phyloP scores from a whole-genome alignment of 2,888 invertebrate genomes.

The Xestia ashworthii region DNA sequence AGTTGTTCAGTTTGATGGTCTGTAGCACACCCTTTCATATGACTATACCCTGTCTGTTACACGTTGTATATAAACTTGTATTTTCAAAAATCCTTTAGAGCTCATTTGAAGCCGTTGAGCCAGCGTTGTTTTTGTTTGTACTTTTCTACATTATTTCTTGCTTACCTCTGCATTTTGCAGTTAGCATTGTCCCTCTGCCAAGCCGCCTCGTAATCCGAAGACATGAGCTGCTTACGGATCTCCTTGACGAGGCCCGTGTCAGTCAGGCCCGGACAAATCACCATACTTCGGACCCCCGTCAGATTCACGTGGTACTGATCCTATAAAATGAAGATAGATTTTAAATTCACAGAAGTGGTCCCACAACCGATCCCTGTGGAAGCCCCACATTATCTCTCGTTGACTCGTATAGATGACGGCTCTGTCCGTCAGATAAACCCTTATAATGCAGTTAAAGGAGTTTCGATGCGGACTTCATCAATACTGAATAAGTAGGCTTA shows the following conservation, averaged over 20 bases:
- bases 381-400: neutral
- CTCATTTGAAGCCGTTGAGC: neutral
- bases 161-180: conserved; percentile 92
- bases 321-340: conserved; percentile 75
- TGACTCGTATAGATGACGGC: neutral
- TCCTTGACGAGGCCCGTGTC: conserved; percentile 92
- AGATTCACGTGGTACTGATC: conserved; percentile 93
- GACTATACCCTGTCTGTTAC: no score
- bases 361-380: conserved; percentile 6
- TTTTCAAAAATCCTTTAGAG: neutral
- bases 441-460: neutral
- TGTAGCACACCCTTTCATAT: no score
- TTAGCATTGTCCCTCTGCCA: conserved; percentile 93
- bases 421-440: no score
- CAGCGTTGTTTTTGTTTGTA: neutral
- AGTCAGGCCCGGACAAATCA: conserved; percentile 93
- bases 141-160: neutral
- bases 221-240: conserved; percentile 93
- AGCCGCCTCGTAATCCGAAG: conserved; percentile 93
- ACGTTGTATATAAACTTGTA: no score
- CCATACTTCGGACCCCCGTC: conserved; percentile 93
- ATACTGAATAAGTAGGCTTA: no score
- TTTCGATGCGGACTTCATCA: neutral
- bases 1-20: no score
- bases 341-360: neutral